Percentiles rank a stretch among this genome's conserved stretches.
Conservation (phyloP, 2,888 invertebrate species). For the Diachrysia chrysitis region DNA sequence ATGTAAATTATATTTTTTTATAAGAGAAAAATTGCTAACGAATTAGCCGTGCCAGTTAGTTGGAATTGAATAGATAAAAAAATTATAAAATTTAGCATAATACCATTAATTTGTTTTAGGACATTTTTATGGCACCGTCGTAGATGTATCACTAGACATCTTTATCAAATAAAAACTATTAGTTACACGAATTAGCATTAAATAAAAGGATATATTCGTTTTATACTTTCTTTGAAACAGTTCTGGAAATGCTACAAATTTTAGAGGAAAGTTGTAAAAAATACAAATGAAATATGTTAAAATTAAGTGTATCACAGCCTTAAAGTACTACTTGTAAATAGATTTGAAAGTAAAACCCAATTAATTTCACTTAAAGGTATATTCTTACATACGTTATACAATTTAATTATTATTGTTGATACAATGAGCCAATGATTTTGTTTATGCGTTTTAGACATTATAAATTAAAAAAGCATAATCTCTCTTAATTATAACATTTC, state of each 20-base stretch:
- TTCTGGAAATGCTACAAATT: not conserved
- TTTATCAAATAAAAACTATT: conserved; percentile 4
- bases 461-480: no score
- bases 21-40: not conserved
- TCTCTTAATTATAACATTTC: no score
- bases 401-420: no score
- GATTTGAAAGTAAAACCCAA: no score
- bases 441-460: no score
- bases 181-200: conserved; percentile 2
- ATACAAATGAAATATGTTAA: not conserved
- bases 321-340: no score
- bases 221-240: conserved; percentile 4
- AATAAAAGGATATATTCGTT: not conserved
- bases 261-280: not conserved
- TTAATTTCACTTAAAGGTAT: no score
- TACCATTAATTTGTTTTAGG: conserved; percentile 18
- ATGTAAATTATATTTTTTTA: not conserved
- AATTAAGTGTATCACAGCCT: not conserved
- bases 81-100: conserved; percentile 17
- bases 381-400: no score
- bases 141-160: conserved; percentile 4
- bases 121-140: conserved; percentile 7
- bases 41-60: not conserved
- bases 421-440: no score
- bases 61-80: not conserved